Percentiles rank a stretch among this genome's conserved stretches.
Evolutionary conservation across 2,888 invertebrate genomes (phyloP).

Genomic region (Oligia strigilis): DNA sequence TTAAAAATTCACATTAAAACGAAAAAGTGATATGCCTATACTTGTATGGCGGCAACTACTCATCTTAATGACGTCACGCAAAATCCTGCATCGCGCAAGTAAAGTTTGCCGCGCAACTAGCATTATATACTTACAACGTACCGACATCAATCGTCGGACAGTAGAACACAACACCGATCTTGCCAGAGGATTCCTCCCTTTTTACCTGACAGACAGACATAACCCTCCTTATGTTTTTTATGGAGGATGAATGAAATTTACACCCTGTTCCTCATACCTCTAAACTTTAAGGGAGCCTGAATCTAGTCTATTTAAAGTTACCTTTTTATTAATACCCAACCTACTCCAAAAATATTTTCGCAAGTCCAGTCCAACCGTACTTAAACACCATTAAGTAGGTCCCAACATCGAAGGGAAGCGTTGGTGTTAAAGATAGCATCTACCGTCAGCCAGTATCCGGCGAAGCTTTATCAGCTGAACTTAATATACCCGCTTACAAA

Average conservation of each 20-base stretch:
- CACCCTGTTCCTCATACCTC: neutral
- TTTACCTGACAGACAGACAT: too few species aligned
- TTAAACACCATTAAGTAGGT: conserved; percentile 31
- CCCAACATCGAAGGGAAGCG: conserved; percentile 50
- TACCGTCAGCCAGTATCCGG: conserved; percentile 52
- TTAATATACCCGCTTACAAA: conserved; percentile 49
- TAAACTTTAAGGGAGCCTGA: neutral
- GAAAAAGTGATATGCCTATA: neutral
- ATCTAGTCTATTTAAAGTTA: neutral
- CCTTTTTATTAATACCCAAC: neutral
- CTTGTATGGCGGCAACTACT: too few species aligned
- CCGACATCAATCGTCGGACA: too few species aligned
- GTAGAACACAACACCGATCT: neutral
- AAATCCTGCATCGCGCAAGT: too few species aligned
- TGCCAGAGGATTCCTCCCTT: neutral
- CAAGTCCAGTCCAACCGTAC: conserved; percentile 29
- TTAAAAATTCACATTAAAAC: neutral
- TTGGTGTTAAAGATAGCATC: conserved; percentile 53
- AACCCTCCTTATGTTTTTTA: too few species aligned
- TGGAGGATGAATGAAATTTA: neutral
- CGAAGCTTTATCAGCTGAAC: conserved; percentile 45
- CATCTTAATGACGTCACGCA: too few species aligned
- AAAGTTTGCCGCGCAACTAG: too few species aligned
- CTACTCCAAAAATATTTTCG: conserved; percentile 24
- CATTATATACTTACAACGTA: neutral